These are phyloP conservation scores for Drosophila anceps DNA, from an alignment of 2,888 invertebrate genomes.

Conservation along the genomic window DNA sequence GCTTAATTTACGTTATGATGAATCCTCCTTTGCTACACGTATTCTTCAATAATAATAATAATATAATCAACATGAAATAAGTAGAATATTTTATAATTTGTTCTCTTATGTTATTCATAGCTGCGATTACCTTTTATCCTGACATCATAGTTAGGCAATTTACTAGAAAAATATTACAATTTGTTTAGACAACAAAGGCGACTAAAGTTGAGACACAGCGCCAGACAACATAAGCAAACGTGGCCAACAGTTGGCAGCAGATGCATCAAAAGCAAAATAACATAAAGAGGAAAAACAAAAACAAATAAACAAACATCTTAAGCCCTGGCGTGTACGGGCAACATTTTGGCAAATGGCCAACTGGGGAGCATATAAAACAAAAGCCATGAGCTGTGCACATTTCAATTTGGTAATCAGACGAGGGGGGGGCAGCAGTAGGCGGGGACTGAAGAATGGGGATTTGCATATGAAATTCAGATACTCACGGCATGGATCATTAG, in stretches of 20 bases:
- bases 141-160: constrained; percentile 47
- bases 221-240: constrained; percentile 24
- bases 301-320: constrained; percentile 24
- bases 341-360: constrained; percentile 69
- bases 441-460: constrained; percentile 29
- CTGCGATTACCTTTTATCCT: constrained; percentile 5
- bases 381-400: constrained; percentile 61
- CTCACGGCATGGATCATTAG: constrained; percentile 75
- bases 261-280: constrained; percentile 37
- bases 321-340: constrained; percentile 38
- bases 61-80: not conserved
- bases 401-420: constrained; percentile 65
- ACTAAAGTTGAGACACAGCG: constrained; percentile 27
- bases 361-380: constrained; percentile 35
- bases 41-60: no score
- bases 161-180: constrained; percentile 48
- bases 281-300: not conserved
- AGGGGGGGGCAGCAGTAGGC: not conserved
- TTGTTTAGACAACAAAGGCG: constrained; percentile 34
- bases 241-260: constrained; percentile 48
- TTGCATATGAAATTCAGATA: constrained; percentile 66
- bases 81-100: not conserved
- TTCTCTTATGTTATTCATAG: constrained; percentile 3
- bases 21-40: not conserved
- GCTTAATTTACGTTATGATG: not conserved